Base-by-base conservation (phyloP, 2,888 invertebrate species). In the Netelia fuscicornis region DNA sequence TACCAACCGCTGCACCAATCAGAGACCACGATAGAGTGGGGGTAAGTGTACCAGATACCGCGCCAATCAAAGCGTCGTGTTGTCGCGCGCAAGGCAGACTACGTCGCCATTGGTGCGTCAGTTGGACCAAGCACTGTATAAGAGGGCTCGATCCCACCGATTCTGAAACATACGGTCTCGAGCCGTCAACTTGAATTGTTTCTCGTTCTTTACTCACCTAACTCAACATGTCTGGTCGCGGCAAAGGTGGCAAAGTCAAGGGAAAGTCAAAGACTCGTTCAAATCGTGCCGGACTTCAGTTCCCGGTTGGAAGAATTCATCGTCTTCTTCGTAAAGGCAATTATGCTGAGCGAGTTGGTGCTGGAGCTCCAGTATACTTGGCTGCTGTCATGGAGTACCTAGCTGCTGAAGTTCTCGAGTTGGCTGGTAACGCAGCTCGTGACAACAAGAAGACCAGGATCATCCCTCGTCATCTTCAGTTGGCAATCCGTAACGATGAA, bases 401-500 rank as follows among this genome's bases (percentile, higher is more conserved):
- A 67, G 96, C 96, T 13, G 96, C 96, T 84, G 97, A 97, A 94
- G 95, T 96, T 13, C 91, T 96, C 82, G 96, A 96, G 89, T 94
- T 96, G 92, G 95, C 96, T 5, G 96, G 96, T 8, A 96, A 96
- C 88, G 96, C 96, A 17, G 96, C 96, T 0, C 92, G 95, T 54
- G 96, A 97, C 90, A 97, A 97, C 93, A 96, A 96, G 89, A 97
- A 96, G 92, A 95, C 95, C 1, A 95, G 95, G 11, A 91, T 91
- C 23, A 91, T 91, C 25, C 90, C 90, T 0, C 81, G 90, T 10
- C 90, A 90, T 64, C 86, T 90, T 20, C 91, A 97, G 91, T 92
- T 98, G 88, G 97, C 97, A 62, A 96, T 97, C 87, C 94, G 97
- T n/a, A 97, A 97, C 92, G 97, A 98, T 92, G 97, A 97, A 88